phyloP scores from a whole-genome alignment of 2,888 invertebrate genomes.

The Agonopterix alstromeriana region DNA sequence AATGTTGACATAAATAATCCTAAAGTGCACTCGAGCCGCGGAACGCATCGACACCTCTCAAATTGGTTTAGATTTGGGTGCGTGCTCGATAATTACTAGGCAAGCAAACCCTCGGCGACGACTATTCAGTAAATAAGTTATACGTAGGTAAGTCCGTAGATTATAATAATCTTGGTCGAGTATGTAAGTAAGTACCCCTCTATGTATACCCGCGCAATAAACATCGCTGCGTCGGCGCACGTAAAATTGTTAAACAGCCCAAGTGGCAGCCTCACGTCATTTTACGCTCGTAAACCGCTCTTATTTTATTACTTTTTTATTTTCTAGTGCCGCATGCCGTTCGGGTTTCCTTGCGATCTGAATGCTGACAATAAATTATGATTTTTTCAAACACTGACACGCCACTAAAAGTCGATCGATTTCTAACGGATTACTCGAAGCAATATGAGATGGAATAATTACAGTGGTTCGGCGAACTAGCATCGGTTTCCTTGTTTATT shows the following conservation, averaged over 20 bases:
- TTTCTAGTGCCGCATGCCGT: constrained; percentile 69
- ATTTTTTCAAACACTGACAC: constrained; percentile 74
- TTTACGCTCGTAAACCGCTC: constrained; percentile 73
- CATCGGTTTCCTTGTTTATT: constrained; percentile 70
- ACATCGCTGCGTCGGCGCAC: constrained; percentile 28
- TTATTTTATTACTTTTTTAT: constrained; percentile 74
- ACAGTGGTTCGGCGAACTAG: constrained; percentile 63
- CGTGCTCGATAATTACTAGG: constrained; percentile 65
- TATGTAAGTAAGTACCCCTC: constrained; percentile 40
- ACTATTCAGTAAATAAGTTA: constrained; percentile 67
- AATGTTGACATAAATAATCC: constrained; percentile 63
- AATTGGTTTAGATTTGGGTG: constrained; percentile 64
- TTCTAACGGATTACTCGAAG: constrained; percentile 74
- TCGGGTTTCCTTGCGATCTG: constrained; percentile 71
- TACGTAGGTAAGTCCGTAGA: not conserved
- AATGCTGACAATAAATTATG: constrained; percentile 74
- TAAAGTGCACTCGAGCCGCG: constrained; percentile 57
- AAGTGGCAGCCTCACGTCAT: constrained; percentile 66
- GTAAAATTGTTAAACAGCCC: constrained; percentile 51
- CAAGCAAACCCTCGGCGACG: constrained; percentile 56
- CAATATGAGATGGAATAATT: constrained; percentile 67
- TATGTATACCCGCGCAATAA: constrained; percentile 30
- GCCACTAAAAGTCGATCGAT: constrained; percentile 74
- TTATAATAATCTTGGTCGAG: not conserved
- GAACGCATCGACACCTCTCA: constrained; percentile 33